Conservation (phyloP, 1,140 invertebrate species). For the Papilio polytes region DNA sequence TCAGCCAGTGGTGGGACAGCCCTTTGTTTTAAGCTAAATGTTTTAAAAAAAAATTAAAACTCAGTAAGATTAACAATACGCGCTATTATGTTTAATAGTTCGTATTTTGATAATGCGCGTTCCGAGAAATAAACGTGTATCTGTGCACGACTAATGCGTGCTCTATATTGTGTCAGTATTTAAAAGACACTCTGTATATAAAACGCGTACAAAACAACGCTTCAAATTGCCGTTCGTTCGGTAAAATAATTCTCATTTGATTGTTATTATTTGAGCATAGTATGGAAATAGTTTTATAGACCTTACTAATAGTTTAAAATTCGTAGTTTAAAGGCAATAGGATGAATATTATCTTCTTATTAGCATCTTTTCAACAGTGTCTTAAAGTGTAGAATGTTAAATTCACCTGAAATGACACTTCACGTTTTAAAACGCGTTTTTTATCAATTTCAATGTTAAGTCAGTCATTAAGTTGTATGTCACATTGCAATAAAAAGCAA, state of each 20-base stretch:
- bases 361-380: background rate
- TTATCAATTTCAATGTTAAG: conserved; percentile 19
- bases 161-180: background rate
- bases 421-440: background rate
- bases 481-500: background rate
- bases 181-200: background rate
- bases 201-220: background rate
- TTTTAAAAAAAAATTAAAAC: no score
- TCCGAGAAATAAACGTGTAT: background rate
- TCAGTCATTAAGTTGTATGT: background rate
- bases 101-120: background rate
- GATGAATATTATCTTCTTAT: no score
- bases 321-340: no score
- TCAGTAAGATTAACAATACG: background rate
- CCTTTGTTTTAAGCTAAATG: no score
- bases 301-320: no score
- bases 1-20: no score
- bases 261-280: background rate
- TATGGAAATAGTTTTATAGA: no score
- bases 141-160: background rate
- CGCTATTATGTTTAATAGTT: background rate
- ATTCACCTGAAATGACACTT: background rate
- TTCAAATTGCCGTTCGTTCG: background rate
- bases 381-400: background rate
- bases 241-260: background rate